Evolutionary conservation across 2,888 invertebrate genomes (phyloP).

Genomic region (Aspidapion aeneum): DNA sequence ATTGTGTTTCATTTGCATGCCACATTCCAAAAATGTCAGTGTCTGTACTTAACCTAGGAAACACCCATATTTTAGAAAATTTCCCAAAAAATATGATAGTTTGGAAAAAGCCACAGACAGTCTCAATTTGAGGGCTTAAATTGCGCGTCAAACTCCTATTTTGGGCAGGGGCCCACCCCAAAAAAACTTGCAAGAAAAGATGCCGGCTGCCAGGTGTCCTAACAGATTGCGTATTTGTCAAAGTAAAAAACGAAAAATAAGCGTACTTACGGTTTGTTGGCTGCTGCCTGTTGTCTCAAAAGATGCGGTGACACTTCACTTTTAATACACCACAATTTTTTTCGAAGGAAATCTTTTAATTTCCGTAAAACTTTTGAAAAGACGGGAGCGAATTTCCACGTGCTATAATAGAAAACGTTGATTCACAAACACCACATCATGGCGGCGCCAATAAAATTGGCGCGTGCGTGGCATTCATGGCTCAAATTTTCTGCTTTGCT

Average conservation of each 20-base stretch:
- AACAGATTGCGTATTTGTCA: neutral
- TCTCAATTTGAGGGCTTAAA: too few relatives aligned
- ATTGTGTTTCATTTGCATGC: neutral
- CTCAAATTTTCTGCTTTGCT: too few relatives aligned
- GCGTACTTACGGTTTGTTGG: slow-evolving; percentile 36
- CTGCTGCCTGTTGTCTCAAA: slow-evolving; percentile 7
- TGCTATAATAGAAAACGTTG: neutral
- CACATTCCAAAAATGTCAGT: neutral
- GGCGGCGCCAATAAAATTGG: neutral
- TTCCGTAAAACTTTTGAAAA: neutral
- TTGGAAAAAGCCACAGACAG: neutral
- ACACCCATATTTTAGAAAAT: neutral
- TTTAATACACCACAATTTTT: neutral
- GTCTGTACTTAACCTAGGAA: neutral
- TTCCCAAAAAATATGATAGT: neutral
- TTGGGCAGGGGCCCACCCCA: neutral
- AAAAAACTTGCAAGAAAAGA: neutral
- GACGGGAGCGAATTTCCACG: neutral
- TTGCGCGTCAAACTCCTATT: neutral
- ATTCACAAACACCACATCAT: neutral
- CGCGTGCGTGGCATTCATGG: neutral
- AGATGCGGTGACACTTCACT: neutral
- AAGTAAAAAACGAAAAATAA: neutral
- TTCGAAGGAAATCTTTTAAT: neutral
- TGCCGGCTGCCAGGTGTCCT: neutral